phyloP scores from a whole-genome alignment of 2,888 invertebrate genomes.

The Abscondita cerata region DNA sequence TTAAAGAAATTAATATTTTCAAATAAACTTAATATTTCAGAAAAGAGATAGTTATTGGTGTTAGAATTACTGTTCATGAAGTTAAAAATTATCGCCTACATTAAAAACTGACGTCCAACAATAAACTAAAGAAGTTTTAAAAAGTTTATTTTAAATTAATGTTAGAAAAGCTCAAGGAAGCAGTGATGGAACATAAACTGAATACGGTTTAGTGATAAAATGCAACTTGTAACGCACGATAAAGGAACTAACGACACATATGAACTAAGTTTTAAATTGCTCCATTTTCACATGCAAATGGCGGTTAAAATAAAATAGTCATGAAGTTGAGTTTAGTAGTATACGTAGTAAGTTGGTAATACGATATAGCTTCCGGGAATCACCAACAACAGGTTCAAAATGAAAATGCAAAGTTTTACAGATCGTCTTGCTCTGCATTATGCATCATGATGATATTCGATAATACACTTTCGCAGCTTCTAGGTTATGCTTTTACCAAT shows the following conservation, averaged over 20 bases:
- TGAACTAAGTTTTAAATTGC: conserved; percentile 37
- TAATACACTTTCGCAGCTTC: no score
- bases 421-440: conserved; percentile 22
- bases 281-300: conserved; percentile 49
- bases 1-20: no score
- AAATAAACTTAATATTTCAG: no score
- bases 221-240: conserved; percentile 14
- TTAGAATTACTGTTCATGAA: no score
- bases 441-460: conserved; percentile 10
- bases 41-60: no score
- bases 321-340: conserved; percentile 38
- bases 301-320: conserved; percentile 45
- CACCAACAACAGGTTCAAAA: conserved; percentile 21
- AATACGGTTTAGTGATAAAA: conserved; percentile 20
- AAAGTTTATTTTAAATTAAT: conserved; percentile 10
- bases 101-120: no score
- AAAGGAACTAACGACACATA: conserved; percentile 16
- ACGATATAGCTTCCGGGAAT: conserved; percentile 19
- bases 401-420: conserved; percentile 28
- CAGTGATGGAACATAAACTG: conserved; percentile 23
- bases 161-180: conserved; percentile 11
- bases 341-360: conserved; percentile 19
- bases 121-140: not conserved
- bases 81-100: no score
- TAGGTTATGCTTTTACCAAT: no score